Evolutionary conservation across 53 echinoderm and acorn worm species (phyloP), one percentile per base, ranked within the genome.

Genomic region (Henricia sp.): DNA sequence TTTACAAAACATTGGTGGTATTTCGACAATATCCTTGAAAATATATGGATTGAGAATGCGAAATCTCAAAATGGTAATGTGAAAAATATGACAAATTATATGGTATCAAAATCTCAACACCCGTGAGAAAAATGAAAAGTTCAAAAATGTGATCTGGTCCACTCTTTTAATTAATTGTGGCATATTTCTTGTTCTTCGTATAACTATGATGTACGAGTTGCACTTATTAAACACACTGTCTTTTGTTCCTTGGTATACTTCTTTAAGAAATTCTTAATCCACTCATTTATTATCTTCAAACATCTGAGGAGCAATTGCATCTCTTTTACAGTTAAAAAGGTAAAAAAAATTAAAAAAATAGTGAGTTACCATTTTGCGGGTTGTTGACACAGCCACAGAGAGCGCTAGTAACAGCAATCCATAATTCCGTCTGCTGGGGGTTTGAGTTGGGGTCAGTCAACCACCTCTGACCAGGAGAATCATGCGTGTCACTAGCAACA

Each of bases 311-410:
- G 24, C 10, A 28, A 25, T 16, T 71, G 23, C 38, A 50, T 24
- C n/a, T 13, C 17, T 44, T 28, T 44, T 20, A 46, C 50, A 37
- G 1, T 44, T 52, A 23, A 17, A 53, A 55, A 14, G 9, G 16
- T 26, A 73, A 19, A 74, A 34, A 37, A 68, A 55, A 55, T 55
- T 12, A 19, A 23, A 48, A 48, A 10, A 32, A 36, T 69, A 30
- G 8, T 11, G 65, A n/a, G 30, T 29, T 32, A 92, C 95, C 91
- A 94, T 92, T 91, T 82, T 89, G 91, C 60, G 95, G 95, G 50
- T 94, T 94, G 55, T 94, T 94, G 3, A 94, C 95, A 89, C 95
- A 94, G 19, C 89, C 88, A 83, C 87, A 83, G 1, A 94, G 35
- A 19, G 91, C 80, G 21, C 86, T 83, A 34, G 89, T 84, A 24